Evolutionary conservation across 2,888 invertebrate species (phyloP).

Genomic region (Euzophera pinguis): DNA sequence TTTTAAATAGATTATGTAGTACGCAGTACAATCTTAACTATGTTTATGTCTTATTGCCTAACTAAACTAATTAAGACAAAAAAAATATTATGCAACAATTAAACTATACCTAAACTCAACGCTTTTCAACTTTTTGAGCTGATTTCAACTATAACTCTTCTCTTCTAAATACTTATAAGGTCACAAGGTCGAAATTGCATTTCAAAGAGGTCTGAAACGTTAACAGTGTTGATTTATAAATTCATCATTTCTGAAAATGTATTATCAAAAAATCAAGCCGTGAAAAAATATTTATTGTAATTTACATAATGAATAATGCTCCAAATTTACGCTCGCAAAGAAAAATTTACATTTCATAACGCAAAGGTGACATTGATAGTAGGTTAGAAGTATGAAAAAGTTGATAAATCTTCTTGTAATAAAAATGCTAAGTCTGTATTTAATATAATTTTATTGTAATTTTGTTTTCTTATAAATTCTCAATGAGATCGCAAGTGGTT

Average conservation of each 20-base stretch:
- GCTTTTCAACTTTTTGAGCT: no score
- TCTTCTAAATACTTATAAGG: no score
- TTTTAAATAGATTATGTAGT: no score
- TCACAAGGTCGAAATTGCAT: no score
- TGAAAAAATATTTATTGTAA: not conserved
- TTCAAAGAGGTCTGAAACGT: no score
- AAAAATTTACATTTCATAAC: not conserved
- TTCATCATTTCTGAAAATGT: constrained; percentile 40
- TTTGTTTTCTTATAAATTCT: not conserved
- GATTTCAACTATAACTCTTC: no score
- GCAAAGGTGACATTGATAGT: not conserved
- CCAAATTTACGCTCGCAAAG: constrained; percentile 2
- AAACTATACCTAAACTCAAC: no score
- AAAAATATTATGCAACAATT: no score
- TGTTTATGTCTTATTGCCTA: no score
- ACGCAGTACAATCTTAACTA: no score
- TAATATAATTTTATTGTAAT: not conserved
- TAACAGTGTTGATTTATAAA: no score
- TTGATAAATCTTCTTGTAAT: not conserved
- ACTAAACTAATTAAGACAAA: no score
- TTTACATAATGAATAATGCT: not conserved
- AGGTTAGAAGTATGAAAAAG: not conserved
- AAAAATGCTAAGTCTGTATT: not conserved
- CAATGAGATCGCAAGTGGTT: not conserved
- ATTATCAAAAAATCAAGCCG: constrained; percentile 50